Evolutionary conservation across 1,140 invertebrate genomes (phyloP), one percentile per base, ranked within the genome.

Genomic region (Drosophila malerkotliana): DNA sequence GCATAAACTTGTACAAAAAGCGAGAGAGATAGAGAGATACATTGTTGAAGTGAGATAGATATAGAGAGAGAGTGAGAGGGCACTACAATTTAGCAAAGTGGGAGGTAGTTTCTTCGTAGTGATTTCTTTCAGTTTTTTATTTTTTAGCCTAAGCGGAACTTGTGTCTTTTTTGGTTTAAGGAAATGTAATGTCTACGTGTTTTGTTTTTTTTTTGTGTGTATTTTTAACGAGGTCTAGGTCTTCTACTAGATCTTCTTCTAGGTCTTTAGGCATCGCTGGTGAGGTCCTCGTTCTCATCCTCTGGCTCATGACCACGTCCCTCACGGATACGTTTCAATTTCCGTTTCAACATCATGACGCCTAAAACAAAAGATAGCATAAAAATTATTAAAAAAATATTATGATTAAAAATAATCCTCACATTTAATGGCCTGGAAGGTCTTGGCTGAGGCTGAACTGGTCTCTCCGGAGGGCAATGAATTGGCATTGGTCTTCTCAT

Each of bases 341-440:
- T 92, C 0, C 91, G 78, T 55, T 92, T 92, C 26, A 92, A 52
- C 67, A 90, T 91, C 91, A 92, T 92, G 32, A 92, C 88, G 41
- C 90, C 90, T 91, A 45, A 9, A 72, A 72, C 7, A 72, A 72
- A 14, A 1, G 10, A 15, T 8, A 12, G 3, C 18, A 24, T 2
- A 47, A 21, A 12, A 47, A 14, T 44, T 37, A 37, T 37, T 44
- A 1, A 41, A 41, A 41, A 41, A n/a, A 21, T 21, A 21, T 18
- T 18, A 18, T 18, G 18, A 18, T 18, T 18, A 18, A 18, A 18
- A 18, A 18, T 18, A 18, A 18, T 21, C 21, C 21, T 77, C 66
- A 91, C 91, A 92, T 72, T 92, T 92, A 21, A 92, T 92, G 45
- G 91, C 89, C 72, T 92, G 91, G 56, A 90, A 91, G 32, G 91